A percentile compares a stretch with the other conserved stretches of the same genome.
These are phyloP conservation scores for Calidris pygmaea DNA, from an alignment of 2,113 vertebrate species.

Conservation along the genomic window DNA sequence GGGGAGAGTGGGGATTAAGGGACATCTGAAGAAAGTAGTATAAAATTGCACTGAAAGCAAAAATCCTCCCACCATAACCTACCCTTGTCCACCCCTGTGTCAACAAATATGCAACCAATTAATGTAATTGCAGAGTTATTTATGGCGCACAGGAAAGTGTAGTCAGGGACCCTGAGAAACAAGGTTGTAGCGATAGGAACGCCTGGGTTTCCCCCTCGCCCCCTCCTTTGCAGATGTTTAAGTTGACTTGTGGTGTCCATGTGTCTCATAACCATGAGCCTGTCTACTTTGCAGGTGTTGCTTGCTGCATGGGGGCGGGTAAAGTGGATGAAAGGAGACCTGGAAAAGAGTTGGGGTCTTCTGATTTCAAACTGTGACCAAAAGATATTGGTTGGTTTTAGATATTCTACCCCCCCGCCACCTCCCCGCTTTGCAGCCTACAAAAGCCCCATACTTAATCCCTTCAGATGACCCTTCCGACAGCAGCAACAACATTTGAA, in stretches of 20 bases:
- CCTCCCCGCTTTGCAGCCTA: neutral
- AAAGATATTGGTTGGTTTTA: constrained; percentile 57
- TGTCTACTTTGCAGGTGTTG: constrained; percentile 78
- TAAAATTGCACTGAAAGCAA: constrained; percentile 67
- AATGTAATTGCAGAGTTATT: constrained; percentile 84
- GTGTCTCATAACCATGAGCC: constrained; percentile 76
- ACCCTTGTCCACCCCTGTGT: constrained; percentile 66
- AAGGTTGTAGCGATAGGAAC: constrained; percentile 58
- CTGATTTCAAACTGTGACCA: constrained; percentile 75
- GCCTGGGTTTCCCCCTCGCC: constrained; percentile 9
- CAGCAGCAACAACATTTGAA: constrained; percentile 64
- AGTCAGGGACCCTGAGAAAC: constrained; percentile 74
- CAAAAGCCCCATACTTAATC: constrained; percentile 67
- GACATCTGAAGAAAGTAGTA: constrained; percentile 58
- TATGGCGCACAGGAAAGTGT: constrained; percentile 77
- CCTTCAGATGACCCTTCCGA: constrained; percentile 61
- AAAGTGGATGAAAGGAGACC: constrained; percentile 30
- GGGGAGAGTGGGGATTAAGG: constrained; percentile 37
- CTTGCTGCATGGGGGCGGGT: constrained; percentile 49
- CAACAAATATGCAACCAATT: constrained; percentile 87
- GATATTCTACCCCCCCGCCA: neutral
- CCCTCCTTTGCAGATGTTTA: constrained; percentile 69
- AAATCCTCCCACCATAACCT: constrained; percentile 66
- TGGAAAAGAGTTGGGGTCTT: constrained; percentile 64
- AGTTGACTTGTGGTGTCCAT: constrained; percentile 75